Percentiles rank a stretch among this genome's conserved stretches.
phyloP scores from a whole-genome alignment of 1,140 invertebrate species.

The Pachyrhynchus sulphureomaculatus region DNA sequence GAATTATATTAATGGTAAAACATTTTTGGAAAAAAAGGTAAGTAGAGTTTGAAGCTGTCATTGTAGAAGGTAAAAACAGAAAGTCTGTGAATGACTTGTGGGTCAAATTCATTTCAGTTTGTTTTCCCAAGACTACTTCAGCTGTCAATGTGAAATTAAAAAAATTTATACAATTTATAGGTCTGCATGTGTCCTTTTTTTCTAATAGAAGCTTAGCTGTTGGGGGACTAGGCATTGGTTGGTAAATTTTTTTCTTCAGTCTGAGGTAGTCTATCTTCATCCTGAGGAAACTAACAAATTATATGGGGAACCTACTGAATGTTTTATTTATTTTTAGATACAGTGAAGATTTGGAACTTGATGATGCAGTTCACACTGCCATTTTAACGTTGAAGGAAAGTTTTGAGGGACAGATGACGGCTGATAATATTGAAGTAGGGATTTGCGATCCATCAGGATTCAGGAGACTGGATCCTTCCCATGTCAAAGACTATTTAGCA shows the following conservation, averaged over 20 bases:
- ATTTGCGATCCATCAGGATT: constrained; percentile 94
- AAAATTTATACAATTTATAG: too few relatives aligned
- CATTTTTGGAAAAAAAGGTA: constrained; percentile 95
- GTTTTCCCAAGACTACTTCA: too few relatives aligned
- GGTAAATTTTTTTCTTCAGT: too few relatives aligned
- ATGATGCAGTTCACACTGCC: constrained; percentile 98
- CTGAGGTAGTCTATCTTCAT: too few relatives aligned
- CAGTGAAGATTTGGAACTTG: constrained; percentile 92
- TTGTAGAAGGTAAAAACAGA: too few relatives aligned
- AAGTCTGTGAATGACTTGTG: too few relatives aligned
- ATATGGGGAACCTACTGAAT: constrained; percentile 32
- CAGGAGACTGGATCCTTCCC: constrained; percentile 83
- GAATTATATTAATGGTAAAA: constrained; percentile 97
- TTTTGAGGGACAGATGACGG: constrained; percentile 99
- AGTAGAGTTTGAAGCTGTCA: constrained; percentile 12
- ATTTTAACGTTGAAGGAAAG: constrained; percentile 98
- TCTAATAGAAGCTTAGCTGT: too few relatives aligned
- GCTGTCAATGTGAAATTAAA: too few relatives aligned
- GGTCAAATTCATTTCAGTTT: too few relatives aligned
- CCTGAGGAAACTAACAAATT: neutral
- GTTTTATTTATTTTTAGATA: constrained; percentile 60
- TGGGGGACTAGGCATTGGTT: too few relatives aligned
- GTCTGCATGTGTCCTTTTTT: too few relatives aligned
- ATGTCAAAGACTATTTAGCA: constrained; percentile 96
- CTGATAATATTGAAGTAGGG: constrained; percentile 98